Evolutionary conservation across 2,797 vertebrate genomes (phyloP).

Genomic region (Aeoliscus strigatus): DNA sequence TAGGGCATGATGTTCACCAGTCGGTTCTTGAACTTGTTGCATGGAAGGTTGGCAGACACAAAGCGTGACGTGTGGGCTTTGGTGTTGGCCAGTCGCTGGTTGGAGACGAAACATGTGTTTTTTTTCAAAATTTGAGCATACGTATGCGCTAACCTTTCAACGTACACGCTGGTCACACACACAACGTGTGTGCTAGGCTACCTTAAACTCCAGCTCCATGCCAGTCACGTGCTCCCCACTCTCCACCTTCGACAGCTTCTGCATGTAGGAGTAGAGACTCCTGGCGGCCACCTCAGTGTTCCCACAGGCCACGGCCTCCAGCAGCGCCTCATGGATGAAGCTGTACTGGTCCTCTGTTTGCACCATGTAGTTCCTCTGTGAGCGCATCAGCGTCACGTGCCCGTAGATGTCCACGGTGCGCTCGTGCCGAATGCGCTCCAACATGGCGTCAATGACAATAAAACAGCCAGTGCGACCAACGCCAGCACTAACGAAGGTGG

Average conservation of each 20-base stretch:
- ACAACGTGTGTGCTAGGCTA: constrained; percentile 30
- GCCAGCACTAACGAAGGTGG: constrained; percentile 78
- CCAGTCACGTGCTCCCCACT: constrained; percentile 88
- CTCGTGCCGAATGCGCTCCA: constrained; percentile 92
- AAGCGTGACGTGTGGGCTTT: constrained; percentile 97
- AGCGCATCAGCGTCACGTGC: constrained; percentile 95
- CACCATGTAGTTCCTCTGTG: constrained; percentile 99
- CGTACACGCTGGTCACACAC: too few species aligned
- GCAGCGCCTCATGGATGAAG: constrained; percentile 96
- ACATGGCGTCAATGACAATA: constrained; percentile 96
- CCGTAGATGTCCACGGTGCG: constrained; percentile 94
- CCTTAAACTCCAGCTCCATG: constrained; percentile 99
- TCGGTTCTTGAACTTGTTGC: constrained; percentile 99
- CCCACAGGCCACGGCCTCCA: constrained; percentile 93
- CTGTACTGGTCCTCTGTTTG: constrained; percentile 98
- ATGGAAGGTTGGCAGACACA: constrained; percentile 96
- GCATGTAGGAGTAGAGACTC: constrained; percentile 93
- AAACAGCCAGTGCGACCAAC: constrained; percentile 96
- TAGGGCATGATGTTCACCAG: constrained; percentile 99
- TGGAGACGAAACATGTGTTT: background rate
- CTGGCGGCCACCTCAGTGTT: constrained; percentile 94
- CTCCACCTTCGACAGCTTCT: constrained; percentile 93
- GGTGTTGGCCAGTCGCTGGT: constrained; percentile 91
- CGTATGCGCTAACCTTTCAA: too few species aligned
- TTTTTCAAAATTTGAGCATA: too few species aligned